These are phyloP conservation scores for Cryptotis parvus DNA, from an alignment of 2,113 vertebrate species.

Conservation along the genomic window DNA sequence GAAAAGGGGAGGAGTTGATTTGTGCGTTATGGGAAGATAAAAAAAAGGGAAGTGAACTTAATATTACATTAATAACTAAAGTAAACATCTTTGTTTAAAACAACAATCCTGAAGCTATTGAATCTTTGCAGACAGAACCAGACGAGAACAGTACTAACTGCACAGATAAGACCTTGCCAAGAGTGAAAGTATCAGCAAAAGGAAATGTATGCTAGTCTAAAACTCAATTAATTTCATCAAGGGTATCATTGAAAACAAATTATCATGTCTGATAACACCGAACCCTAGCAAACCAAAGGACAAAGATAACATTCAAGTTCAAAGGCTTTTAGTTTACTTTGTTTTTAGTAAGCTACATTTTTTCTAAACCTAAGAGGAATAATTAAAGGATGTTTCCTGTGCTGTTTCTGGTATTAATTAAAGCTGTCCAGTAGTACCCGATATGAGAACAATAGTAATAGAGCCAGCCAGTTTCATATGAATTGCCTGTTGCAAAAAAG, in stretches of 20 bases:
- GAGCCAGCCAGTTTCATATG: conserved; percentile 67
- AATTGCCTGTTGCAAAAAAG: conserved; percentile 77
- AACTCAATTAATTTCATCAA: conserved; percentile 89
- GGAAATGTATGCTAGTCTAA: conserved; percentile 88
- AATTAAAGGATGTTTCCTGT: conserved; percentile 86
- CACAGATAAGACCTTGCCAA: conserved; percentile 87
- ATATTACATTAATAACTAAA: conserved; percentile 78
- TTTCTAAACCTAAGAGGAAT: conserved; percentile 80
- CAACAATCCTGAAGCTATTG: conserved; percentile 69
- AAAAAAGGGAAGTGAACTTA: conserved; percentile 57
- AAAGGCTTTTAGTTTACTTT: conserved; percentile 86
- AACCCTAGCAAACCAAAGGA: conserved; percentile 83
- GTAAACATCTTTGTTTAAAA: conserved; percentile 70
- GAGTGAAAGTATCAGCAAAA: conserved; percentile 85
- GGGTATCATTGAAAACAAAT: conserved; percentile 88
- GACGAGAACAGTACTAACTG: conserved; percentile 77
- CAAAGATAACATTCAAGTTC: conserved; percentile 84
- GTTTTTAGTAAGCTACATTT: conserved; percentile 76
- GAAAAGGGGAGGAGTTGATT: neutral
- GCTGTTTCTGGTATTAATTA: conserved; percentile 81
- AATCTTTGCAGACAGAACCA: conserved; percentile 77
- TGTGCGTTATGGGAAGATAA: conserved; percentile 66
- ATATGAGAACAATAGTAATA: conserved; percentile 74
- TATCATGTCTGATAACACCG: conserved; percentile 86
- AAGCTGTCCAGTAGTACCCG: conserved; percentile 66